phyloP scores from a whole-genome alignment of 2,888 invertebrate genomes.

The Campoplex capitator region DNA sequence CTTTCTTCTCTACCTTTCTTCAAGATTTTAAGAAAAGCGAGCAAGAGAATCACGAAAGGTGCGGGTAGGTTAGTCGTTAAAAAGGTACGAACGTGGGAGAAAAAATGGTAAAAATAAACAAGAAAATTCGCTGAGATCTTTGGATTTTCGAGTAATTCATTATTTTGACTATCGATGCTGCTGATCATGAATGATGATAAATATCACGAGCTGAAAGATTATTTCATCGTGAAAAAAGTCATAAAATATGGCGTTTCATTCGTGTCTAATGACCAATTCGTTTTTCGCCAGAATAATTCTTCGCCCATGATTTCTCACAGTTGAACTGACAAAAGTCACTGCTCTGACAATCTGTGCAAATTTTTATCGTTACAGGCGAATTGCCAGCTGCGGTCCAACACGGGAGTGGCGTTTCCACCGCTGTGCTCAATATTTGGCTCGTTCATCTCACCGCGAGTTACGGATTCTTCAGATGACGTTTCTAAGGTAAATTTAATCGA shows the following conservation, averaged over 20 bases:
- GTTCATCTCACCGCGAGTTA: slow-evolving; percentile 83
- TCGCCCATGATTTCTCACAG: not conserved
- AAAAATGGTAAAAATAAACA: not conserved
- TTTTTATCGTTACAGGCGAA: slow-evolving; percentile 80
- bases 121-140: not conserved
- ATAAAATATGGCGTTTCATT: not conserved
- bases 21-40: slow-evolving; percentile 21
- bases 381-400: slow-evolving; percentile 84
- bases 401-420: slow-evolving; percentile 83
- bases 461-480: slow-evolving; percentile 84
- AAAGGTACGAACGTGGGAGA: not conserved
- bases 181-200: not conserved
- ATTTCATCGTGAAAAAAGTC: not conserved
- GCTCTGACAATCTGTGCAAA: slow-evolving; percentile 17
- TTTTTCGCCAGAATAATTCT: not conserved
- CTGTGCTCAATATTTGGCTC: slow-evolving; percentile 83
- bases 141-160: not conserved
- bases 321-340: not conserved
- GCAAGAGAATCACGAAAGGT: not conserved
- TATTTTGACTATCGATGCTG: not conserved
- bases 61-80: not conserved
- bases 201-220: not conserved
- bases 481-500: slow-evolving; percentile 78
- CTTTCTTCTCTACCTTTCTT: slow-evolving; percentile 14
- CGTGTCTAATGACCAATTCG: not conserved